Conservation (phyloP, 2,797 vertebrate species). For the Vespertilio murinus region DNA sequence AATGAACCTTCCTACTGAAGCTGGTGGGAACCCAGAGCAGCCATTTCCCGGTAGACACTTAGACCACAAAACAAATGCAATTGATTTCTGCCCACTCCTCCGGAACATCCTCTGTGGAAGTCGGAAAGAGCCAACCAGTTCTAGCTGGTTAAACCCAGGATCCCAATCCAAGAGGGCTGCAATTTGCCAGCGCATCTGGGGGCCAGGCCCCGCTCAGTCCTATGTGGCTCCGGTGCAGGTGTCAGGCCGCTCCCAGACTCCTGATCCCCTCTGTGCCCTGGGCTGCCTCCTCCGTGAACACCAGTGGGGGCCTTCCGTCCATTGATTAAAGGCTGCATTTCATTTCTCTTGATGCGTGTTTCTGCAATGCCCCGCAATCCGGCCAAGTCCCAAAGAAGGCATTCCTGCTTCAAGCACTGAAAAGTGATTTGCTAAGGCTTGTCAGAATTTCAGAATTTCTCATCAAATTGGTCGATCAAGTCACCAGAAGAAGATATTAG, state of each 20-base stretch:
- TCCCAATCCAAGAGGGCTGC: background rate
- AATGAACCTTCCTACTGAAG: background rate
- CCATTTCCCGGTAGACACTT: constrained; percentile 35
- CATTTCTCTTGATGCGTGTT: constrained; percentile 42
- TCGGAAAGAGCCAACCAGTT: constrained; percentile 3
- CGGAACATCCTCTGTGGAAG: background rate
- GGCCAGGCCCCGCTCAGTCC: background rate
- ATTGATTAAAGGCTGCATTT: constrained; percentile 50
- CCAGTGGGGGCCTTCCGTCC: background rate
- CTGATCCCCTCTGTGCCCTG: background rate
- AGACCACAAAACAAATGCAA: constrained; percentile 52
- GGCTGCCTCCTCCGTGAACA: background rate
- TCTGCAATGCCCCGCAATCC: background rate
- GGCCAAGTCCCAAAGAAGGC: constrained; percentile 8
- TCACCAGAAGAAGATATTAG: background rate
- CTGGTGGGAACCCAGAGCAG: constrained; percentile 10
- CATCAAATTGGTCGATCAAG: background rate
- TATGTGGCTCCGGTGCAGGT: background rate
- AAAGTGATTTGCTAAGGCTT: background rate
- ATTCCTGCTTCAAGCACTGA: background rate
- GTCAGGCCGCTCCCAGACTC: background rate
- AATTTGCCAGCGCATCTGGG: background rate
- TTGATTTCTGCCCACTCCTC: constrained; percentile 57
- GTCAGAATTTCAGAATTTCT: background rate
- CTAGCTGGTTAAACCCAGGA: constrained; percentile 17